Evolutionary conservation across 1,140 invertebrate genomes (phyloP).

Genomic region (Aphaenogaster floridana): DNA sequence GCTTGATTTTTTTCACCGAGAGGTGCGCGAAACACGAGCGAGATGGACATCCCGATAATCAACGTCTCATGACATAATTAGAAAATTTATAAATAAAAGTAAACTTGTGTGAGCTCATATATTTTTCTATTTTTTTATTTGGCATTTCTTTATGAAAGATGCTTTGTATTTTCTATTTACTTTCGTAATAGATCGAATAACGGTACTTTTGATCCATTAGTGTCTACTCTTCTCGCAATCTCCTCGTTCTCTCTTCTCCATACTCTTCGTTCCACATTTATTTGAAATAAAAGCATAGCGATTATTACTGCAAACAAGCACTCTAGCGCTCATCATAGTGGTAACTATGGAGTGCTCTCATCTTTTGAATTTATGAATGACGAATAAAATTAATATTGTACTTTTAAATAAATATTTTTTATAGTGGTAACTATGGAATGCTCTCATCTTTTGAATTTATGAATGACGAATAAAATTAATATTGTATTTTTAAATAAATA

Average conservation of each 20-base stretch:
- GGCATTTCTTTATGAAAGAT: background rate
- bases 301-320: background rate
- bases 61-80: background rate
- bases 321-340: background rate
- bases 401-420: background rate
- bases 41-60: background rate
- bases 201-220: background rate
- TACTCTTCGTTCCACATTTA: too few species aligned
- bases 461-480: background rate
- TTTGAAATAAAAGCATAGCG: background rate
- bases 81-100: background rate
- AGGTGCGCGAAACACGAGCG: constrained; percentile 40
- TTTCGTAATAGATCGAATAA: constrained; percentile 2
- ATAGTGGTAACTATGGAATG: background rate
- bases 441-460: background rate
- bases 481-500: background rate
- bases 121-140: background rate
- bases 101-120: background rate
- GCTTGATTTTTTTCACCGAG: constrained; percentile 32
- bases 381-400: background rate
- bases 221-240: background rate
- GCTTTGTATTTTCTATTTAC: background rate
- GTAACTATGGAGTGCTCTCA: background rate
- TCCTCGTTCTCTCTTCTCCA: background rate
- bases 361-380: background rate